Conservation (phyloP, 2,797 vertebrate genomes). For the Ibycter americanus region DNA sequence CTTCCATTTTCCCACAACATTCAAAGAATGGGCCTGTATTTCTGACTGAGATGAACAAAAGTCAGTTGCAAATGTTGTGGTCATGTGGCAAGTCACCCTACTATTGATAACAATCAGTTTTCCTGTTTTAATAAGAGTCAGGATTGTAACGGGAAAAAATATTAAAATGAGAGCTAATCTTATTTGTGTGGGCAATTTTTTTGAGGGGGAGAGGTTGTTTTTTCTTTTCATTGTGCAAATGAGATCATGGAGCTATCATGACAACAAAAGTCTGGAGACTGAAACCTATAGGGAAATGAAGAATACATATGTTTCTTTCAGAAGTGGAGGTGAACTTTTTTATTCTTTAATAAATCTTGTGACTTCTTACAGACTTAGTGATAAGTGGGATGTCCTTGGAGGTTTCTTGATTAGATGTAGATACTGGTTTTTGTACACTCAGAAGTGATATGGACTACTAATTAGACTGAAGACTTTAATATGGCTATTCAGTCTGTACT, state of each 20-base stretch:
- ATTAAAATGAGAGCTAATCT: background rate
- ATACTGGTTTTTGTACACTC: background rate
- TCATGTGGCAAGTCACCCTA: no score
- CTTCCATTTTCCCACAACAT: background rate
- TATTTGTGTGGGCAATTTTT: background rate
- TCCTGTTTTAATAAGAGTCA: background rate
- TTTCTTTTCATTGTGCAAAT: background rate
- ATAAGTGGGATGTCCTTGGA: background rate
- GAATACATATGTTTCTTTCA: background rate
- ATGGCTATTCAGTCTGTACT: background rate
- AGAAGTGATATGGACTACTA: background rate
- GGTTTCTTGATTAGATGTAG: background rate
- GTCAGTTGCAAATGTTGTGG: background rate
- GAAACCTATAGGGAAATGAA: background rate
- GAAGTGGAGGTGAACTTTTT: background rate
- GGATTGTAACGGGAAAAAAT: background rate
- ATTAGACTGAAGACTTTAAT: background rate
- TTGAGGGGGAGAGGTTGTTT: background rate
- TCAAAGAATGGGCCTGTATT: background rate
- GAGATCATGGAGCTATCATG: no score
- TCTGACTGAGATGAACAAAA: background rate
- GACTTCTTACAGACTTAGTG: background rate
- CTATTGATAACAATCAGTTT: background rate
- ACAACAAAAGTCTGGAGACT: background rate
- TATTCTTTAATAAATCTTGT: background rate